phyloP scores from a whole-genome alignment of 1,140 invertebrate genomes.

The Drosophila arizonae region DNA sequence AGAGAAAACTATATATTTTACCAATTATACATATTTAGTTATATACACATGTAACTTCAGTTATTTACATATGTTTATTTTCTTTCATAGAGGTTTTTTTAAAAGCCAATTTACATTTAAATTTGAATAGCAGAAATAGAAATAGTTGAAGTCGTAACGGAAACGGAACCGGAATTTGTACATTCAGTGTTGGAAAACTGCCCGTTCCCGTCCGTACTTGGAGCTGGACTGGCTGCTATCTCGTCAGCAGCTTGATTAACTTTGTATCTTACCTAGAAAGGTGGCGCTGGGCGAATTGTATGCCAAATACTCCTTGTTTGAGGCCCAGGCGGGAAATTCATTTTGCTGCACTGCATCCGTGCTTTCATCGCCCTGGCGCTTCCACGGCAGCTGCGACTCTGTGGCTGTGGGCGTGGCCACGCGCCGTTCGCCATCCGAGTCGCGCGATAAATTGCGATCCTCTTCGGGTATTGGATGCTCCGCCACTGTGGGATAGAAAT shows the following conservation, averaged over 20 bases:
- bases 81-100: neutral
- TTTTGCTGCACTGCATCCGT: conserved; percentile 90
- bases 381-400: conserved; percentile 94
- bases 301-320: conserved; percentile 95
- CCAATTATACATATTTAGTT: conserved; percentile 9
- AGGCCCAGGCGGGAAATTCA: conserved; percentile 95
- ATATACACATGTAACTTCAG: conserved; percentile 21
- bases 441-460: conserved; percentile 75
- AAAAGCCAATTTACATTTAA: conserved; percentile 22
- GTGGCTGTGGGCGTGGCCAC: conserved; percentile 92
- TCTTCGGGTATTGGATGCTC: conserved; percentile 80
- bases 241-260: neutral
- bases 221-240: neutral
- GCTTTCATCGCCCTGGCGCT: conserved; percentile 89
- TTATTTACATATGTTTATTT: conserved; percentile 35
- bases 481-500: conserved; percentile 58
- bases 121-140: conserved; percentile 14
- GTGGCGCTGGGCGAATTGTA: conserved; percentile 95
- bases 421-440: conserved; percentile 83
- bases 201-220: conserved; percentile 8
- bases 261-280: conserved; percentile 88
- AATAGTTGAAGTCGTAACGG: conserved; percentile 16
- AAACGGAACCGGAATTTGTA: conserved; percentile 37
- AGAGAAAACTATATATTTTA: conserved; percentile 26
- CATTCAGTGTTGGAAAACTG: conserved; percentile 32